Evolutionary conservation across 1,140 invertebrate species (phyloP).

Genomic region (Euglossa dilemma): DNA sequence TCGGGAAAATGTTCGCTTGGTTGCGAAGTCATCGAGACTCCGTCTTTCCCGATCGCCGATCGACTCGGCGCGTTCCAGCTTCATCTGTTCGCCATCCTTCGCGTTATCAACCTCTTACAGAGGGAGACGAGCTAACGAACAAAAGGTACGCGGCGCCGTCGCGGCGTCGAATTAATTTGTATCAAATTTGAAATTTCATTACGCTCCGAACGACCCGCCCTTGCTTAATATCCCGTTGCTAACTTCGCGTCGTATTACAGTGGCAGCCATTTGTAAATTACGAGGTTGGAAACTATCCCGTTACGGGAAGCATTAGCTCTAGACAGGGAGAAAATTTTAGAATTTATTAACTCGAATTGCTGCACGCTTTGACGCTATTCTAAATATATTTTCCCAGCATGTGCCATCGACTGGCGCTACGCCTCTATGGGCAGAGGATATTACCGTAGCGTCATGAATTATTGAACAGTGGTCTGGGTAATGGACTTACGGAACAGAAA

Average conservation of each 20-base stretch:
- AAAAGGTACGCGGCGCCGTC: neutral
- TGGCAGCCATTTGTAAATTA: neutral
- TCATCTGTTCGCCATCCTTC: neutral
- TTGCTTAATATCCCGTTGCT: neutral
- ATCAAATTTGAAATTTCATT: slow-evolving; percentile 21
- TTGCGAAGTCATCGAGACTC: neutral
- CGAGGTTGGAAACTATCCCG: neutral
- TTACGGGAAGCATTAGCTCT: neutral
- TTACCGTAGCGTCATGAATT: neutral
- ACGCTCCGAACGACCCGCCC: neutral
- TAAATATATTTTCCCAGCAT: neutral
- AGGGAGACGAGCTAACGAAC: neutral
- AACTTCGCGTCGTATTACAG: neutral
- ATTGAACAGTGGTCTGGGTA: neutral
- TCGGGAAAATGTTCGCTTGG: slow-evolving; percentile 6
- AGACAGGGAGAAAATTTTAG: neutral
- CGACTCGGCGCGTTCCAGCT: neutral
- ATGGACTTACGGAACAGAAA: too few relatives aligned
- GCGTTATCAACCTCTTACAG: neutral
- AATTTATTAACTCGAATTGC: neutral
- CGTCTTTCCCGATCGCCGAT: neutral
- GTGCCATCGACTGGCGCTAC: neutral
- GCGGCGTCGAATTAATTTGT: neutral
- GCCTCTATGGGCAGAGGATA: neutral
- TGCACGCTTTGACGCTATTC: neutral